Evolutionary conservation across 2,797 vertebrate genomes (phyloP).

Genomic region (Sebastes diaconus): DNA sequence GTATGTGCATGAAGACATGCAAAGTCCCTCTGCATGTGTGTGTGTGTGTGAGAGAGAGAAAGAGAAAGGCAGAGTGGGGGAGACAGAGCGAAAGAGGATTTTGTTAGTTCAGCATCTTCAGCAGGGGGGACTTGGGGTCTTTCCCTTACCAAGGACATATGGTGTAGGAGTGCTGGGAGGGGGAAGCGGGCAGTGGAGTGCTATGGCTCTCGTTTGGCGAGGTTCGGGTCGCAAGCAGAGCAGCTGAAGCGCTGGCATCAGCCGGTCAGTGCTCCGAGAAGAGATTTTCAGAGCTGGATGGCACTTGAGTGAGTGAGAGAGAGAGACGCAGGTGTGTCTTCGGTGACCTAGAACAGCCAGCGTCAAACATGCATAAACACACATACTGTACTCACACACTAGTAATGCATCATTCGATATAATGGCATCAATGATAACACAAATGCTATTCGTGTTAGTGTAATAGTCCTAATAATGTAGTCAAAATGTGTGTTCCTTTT

Average conservation of each 20-base stretch:
- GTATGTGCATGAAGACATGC: background rate
- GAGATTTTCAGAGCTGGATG: constrained; percentile 51
- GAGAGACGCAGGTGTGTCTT: constrained; percentile 77
- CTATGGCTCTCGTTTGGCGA: constrained; percentile 36
- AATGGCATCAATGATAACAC: constrained; percentile 2
- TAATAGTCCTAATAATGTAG: background rate
- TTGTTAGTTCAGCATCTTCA: constrained; percentile 76
- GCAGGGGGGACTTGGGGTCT: constrained; percentile 54
- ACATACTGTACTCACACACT: constrained; percentile 48
- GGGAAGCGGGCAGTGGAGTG: constrained; percentile 10
- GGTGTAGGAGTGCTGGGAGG: constrained; percentile 42
- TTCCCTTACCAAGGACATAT: constrained; percentile 73
- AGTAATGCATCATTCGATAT: background rate
- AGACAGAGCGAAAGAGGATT: constrained; percentile 48
- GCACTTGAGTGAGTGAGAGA: constrained; percentile 41
- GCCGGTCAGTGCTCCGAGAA: constrained; percentile 14
- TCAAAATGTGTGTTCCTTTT: constrained; percentile 5
- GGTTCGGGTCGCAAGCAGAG: constrained; percentile 36
- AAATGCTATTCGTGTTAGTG: background rate
- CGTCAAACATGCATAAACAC: constrained; percentile 54
- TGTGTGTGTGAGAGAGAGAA: constrained; percentile 3
- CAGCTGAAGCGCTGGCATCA: constrained; percentile 63
- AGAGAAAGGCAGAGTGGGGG: constrained; percentile 28
- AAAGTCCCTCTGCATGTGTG: background rate
- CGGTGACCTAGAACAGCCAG: constrained; percentile 74